Base-by-base conservation (phyloP, 2,113 vertebrate species). In the Rynchops niger region DNA sequence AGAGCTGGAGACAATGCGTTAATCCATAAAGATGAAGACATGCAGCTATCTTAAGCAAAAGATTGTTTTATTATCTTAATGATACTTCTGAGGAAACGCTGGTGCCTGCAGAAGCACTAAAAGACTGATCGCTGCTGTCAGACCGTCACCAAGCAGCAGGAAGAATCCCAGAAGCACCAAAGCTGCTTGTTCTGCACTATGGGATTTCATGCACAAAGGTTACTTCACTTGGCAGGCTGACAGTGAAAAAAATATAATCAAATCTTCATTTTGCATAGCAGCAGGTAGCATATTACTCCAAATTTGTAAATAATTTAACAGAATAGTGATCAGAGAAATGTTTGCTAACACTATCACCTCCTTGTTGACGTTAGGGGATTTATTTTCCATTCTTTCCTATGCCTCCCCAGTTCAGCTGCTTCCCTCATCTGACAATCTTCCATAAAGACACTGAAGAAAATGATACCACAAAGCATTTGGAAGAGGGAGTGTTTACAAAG, bases 401-500 rank as follows among this genome's bases (percentile, higher is more conserved):
- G 45, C 42, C 49, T 73, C 42, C 73, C 69, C 36, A 20, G 42
- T 76, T 95, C 84, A 90, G 38, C 84, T 82, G 50, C 56, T 93
- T 96, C 78, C 72, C 38, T 91, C 89, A 70, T 89, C 91, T 96
- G 45, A 91, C n/a, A 91, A 19, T 62, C 62, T 90, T 93, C 78
- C 81, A 70, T 63, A 56, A 85, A 67, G 67, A 71, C 55, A 11
- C 55, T 43, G 50, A 86, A 89, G 82, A 96, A 92, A 78, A 71
- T 15, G 45, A 94, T 90, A 86, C 53, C 78, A 55, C 70, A 59
- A 94, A 62, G 32, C 81, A 80, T 80, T 94, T 97, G 81, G 89
- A 82, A 87, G 32, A 72, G 30, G 10, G 43, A 76, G 2, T 95
- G 88, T 97, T 97, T 97, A 95, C 84, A 93, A 79, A 95, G 53